A percentile compares a stretch with the other conserved stretches of the same genome.
These are phyloP conservation scores for Limosa lapponica DNA, from an alignment of 2,797 vertebrate species.

Conservation along the genomic window DNA sequence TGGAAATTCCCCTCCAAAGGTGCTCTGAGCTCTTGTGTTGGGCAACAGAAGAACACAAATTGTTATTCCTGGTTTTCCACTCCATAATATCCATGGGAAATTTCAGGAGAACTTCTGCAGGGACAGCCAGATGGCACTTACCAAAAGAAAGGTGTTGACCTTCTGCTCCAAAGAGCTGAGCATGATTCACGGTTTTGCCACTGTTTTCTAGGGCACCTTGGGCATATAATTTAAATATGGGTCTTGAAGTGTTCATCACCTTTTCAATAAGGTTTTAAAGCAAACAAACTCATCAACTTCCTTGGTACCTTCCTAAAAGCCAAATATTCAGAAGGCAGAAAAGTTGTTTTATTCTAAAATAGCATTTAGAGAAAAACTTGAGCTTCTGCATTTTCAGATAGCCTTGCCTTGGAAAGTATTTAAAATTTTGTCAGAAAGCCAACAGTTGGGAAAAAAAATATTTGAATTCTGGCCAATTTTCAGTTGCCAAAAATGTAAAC, in stretches of 20 bases:
- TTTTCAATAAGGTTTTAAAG: background rate
- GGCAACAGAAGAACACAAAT: background rate
- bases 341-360: background rate
- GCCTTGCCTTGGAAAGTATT: background rate
- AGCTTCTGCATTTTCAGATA: background rate
- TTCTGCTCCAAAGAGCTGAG: background rate
- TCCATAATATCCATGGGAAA: background rate
- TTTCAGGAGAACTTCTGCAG: background rate
- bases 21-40: background rate
- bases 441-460: background rate
- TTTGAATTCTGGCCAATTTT: conserved; percentile 13
- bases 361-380: background rate
- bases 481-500: conserved; percentile 21
- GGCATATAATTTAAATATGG: background rate
- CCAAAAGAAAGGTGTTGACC: background rate
- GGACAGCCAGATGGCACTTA: background rate
- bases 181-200: background rate
- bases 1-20: background rate
- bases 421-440: conserved; percentile 29
- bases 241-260: background rate
- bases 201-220: background rate
- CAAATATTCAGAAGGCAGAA: background rate
- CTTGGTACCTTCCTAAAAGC: background rate
- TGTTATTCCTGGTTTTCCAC: background rate
- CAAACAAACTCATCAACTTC: background rate